Evolutionary conservation across 1,140 invertebrate species (phyloP), one percentile per base, ranked within the genome.

Genomic region (Limonius californicus): DNA sequence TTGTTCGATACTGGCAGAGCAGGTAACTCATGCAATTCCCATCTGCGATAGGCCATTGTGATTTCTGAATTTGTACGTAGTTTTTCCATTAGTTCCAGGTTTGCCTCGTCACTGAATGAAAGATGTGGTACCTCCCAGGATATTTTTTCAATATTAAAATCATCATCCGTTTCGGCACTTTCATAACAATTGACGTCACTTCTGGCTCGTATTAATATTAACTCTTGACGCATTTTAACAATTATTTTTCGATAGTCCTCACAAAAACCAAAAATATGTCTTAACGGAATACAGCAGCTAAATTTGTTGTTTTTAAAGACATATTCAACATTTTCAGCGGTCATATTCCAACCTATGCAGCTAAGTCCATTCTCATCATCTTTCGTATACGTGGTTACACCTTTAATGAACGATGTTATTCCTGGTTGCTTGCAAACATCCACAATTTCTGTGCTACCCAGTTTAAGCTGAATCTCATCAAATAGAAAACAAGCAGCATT

Each of bases 191-290:
- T 42, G 1, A 19, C 47, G 16, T 60, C 30, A 9, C 15, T 54
- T 60, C 18, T 60, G 11, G 23, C 20, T 16, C 47, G 16, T 9
- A 35, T 20, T 9, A 60, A 20, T 15, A 60, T 54, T 39, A 60
- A 54, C 23, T 54, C 27, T 54, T 60, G 59, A 14, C 50, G 30
- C 12, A 54, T 47, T 15, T 60, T 60, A 9, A 60, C 27, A 21
- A 60, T 9, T 3, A 35, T 20, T 4, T 21, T 8, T 6, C 8
- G 20, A 18, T 60, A 54, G n/a, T 54, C 59, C 15, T 59, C 57
- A 8, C 3, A 7, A 2, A 50, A 4, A 11, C 45, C 45, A 16
- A 50, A 50, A 8, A 50, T 19, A 14, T 50, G 45, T 18, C 12
- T 50, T 19, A 50, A 21, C 6, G 45, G 45, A 19, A 50, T 18